Evolutionary conservation across 2,113 vertebrate genomes (phyloP).

Genomic region (Pontoporia blainvillei): DNA sequence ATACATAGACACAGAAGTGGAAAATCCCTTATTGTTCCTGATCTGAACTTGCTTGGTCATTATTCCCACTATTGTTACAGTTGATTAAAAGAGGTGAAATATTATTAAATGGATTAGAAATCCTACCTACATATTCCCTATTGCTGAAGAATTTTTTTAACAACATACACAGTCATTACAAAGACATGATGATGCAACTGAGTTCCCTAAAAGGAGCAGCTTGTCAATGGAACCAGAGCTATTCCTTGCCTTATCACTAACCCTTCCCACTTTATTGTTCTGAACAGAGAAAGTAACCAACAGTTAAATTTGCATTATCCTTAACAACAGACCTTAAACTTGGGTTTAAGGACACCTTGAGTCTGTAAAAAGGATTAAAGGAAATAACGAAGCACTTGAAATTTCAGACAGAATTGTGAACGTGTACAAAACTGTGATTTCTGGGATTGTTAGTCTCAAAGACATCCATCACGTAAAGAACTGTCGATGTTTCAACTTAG

Average conservation of each 20-base stretch:
- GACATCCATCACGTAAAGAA: neutral
- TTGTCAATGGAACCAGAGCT: slow-evolving; percentile 42
- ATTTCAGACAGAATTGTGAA: neutral
- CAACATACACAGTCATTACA: neutral
- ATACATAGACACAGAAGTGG: neutral
- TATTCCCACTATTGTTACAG: neutral
- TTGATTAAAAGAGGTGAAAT: slow-evolving; percentile 18
- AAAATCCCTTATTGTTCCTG: slow-evolving; percentile 36
- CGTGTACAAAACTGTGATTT: neutral
- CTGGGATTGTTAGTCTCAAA: slow-evolving; percentile 15
- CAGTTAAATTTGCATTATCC: slow-evolving; percentile 21
- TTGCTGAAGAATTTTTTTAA: neutral
- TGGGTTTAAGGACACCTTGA: neutral
- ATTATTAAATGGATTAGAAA: slow-evolving; percentile 5
- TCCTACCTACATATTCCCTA: neutral
- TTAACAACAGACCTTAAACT: slow-evolving; percentile 1
- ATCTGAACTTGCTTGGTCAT: neutral
- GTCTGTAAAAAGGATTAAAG: neutral
- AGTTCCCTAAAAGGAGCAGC: neutral
- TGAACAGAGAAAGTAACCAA: neutral
- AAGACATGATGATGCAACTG: neutral
- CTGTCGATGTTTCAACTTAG: neutral
- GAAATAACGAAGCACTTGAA: slow-evolving; percentile 4
- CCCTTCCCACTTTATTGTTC: neutral
- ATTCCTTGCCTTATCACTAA: neutral